Evolutionary conservation across 2,888 invertebrate species (phyloP).

Genomic region (Hirudinaria manillensis): DNA sequence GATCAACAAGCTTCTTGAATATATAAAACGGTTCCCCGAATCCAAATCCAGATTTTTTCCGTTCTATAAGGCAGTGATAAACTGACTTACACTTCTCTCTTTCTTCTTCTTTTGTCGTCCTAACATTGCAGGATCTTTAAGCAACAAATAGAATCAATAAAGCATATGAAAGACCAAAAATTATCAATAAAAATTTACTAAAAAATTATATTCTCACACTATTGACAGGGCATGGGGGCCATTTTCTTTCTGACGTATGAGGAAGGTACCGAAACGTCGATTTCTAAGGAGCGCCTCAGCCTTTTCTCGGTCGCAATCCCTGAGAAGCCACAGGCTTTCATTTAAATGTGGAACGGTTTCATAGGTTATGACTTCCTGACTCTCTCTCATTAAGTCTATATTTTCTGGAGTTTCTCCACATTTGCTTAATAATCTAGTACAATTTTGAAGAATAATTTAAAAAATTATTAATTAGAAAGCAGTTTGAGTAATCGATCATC

Average conservation of each 20-base stretch:
- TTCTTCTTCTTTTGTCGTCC: no score
- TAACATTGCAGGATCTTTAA: no score
- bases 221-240: constrained; percentile 81
- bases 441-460: no score
- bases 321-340: constrained; percentile 47
- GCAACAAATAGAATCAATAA: no score
- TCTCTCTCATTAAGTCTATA: constrained; percentile 44
- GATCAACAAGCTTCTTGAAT: constrained; percentile 75
- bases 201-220: constrained; percentile 57
- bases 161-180: no score
- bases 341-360: constrained; percentile 64
- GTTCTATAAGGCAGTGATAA: constrained; percentile 86
- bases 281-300: constrained; percentile 71
- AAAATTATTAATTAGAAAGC: no score
- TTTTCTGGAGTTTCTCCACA: constrained; percentile 68
- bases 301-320: constrained; percentile 65
- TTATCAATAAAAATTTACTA: no score
- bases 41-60: constrained; percentile 79
- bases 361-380: constrained; percentile 7
- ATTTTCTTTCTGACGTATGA: constrained; percentile 66
- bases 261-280: constrained; percentile 82
- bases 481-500: no score
- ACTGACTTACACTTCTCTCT: constrained; percentile 52
- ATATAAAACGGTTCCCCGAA: constrained; percentile 92
- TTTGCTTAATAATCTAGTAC: constrained; percentile 63